phyloP scores from a whole-genome alignment of 2,888 invertebrate genomes.

The Plebejus anna region DNA sequence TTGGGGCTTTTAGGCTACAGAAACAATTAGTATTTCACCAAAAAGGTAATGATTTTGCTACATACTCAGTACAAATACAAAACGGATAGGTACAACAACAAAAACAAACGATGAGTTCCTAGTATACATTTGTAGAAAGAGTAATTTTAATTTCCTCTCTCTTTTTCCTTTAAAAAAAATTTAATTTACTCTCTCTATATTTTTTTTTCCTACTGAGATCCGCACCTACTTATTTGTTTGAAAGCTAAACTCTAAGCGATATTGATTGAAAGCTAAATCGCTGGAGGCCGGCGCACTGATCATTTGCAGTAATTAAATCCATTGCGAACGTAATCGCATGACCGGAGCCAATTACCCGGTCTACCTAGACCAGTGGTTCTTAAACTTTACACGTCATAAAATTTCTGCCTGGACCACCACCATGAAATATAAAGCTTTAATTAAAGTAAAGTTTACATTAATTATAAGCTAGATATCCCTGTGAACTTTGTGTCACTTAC shows the following conservation, averaged over 20 bases:
- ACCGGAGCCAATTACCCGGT: constrained; percentile 72
- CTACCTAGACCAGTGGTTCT: constrained; percentile 50
- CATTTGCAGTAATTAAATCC: constrained; percentile 79
- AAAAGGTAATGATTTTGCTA: no score
- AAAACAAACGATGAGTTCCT: not conserved
- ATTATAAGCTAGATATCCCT: no score
- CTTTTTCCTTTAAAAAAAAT: no score
- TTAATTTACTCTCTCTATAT: no score
- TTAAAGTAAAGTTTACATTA: no score
- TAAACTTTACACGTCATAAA: not conserved
- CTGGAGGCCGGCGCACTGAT: constrained; percentile 72
- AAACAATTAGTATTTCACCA: not conserved
- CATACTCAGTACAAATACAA: not conserved
- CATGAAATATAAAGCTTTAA: not conserved
- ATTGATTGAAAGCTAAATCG: constrained; percentile 80
- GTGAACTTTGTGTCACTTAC: no score
- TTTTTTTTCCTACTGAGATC: not conserved
- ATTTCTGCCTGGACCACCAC: not conserved
- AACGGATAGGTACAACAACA: not conserved
- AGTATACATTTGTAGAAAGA: not conserved
- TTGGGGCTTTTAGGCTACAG: not conserved
- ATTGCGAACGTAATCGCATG: constrained; percentile 78
- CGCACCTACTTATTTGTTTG: constrained; percentile 47
- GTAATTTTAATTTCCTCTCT: no score
- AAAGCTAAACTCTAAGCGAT: constrained; percentile 53